Evolutionary conservation across 1,140 invertebrate species (phyloP).

Genomic region (Cardiocondyla obscurior): DNA sequence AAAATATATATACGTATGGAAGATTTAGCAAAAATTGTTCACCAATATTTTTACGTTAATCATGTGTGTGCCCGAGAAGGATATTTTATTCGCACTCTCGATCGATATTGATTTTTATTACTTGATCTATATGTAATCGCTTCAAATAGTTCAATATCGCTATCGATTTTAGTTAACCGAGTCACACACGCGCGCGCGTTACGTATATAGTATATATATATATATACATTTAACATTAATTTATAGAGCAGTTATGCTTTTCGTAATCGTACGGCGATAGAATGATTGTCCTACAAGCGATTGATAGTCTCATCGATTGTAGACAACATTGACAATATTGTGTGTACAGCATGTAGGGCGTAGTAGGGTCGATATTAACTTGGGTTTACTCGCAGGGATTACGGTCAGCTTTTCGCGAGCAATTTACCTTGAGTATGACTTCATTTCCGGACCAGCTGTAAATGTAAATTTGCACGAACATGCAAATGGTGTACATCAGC

Average conservation of each 20-base stretch:
- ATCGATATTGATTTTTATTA: constrained; percentile 32
- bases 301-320: not conserved
- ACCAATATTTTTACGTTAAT: constrained; percentile 6
- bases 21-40: not conserved
- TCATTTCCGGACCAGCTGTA: constrained; percentile 24
- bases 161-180: constrained; percentile 17
- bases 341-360: no score
- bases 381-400: no score
- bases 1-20: not conserved
- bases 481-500: not conserved
- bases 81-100: constrained; percentile 14
- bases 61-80: not conserved
- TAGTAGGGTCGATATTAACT: no score
- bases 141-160: constrained; percentile 9
- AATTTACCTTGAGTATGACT: constrained; percentile 17
- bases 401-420: no score
- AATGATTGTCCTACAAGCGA: not conserved
- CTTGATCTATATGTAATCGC: constrained; percentile 13
- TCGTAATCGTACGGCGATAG: not conserved
- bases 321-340: not conserved
- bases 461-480: constrained; percentile 18
- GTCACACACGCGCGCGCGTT: not conserved
- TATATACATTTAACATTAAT: not conserved
- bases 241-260: not conserved
- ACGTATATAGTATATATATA: not conserved